phyloP scores from a whole-genome alignment of 1,140 invertebrate species.

The Plectrocnemia conspersa region DNA sequence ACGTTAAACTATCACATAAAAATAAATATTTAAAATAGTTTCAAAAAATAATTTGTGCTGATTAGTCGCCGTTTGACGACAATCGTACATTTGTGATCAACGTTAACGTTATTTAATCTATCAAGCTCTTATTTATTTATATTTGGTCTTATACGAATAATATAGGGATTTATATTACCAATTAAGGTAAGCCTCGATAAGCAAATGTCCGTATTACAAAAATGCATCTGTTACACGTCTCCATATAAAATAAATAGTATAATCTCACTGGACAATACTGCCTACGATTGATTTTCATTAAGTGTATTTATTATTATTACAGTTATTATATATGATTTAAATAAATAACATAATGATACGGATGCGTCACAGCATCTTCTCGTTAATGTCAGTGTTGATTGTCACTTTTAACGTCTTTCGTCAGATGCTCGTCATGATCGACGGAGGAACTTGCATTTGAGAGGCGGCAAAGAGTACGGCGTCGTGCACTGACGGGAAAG shows the following conservation, averaged over 20 bases:
- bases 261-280: slow-evolving; percentile 12
- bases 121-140: too few species aligned
- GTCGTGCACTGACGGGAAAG: slow-evolving; percentile 68
- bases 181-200: neutral
- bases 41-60: too few species aligned
- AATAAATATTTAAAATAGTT: too few species aligned
- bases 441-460: slow-evolving; percentile 23
- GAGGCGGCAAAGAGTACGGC: slow-evolving; percentile 58
- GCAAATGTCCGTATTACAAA: neutral
- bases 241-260: neutral
- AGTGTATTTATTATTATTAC: neutral
- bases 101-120: too few species aligned
- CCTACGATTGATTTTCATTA: slow-evolving; percentile 1
- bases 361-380: too few species aligned
- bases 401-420: neutral
- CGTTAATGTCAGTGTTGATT: neutral
- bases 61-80: too few species aligned
- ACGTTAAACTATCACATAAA: too few species aligned
- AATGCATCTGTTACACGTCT: neutral
- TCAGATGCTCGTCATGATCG: slow-evolving; percentile 25
- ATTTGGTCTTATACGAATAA: too few species aligned
- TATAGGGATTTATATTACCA: too few species aligned
- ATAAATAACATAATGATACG: neutral
- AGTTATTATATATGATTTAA: neutral
- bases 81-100: too few species aligned